A percentile compares a stretch with the other conserved stretches of the same genome.
These are phyloP conservation scores for Phrynocephalus guinanensis DNA, from an alignment of 2,797 vertebrate genomes.

Conservation along the genomic window DNA sequence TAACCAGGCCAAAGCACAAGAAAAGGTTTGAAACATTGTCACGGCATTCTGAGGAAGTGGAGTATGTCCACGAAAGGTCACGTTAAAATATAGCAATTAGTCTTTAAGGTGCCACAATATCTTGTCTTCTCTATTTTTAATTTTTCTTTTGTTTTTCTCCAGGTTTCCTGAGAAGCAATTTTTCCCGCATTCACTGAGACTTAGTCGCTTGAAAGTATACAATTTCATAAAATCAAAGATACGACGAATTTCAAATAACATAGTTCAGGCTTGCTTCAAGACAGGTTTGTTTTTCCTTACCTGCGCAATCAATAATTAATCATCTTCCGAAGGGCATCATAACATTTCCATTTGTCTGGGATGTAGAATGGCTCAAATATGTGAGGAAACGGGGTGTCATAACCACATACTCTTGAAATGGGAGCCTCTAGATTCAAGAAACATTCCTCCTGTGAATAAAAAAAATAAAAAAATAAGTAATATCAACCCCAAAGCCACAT, in stretches of 20 bases:
- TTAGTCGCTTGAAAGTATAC: neutral
- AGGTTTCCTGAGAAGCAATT: neutral
- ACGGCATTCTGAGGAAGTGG: too few species aligned
- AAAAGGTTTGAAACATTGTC: too few species aligned
- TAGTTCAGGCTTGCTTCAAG: neutral
- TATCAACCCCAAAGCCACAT: slow-evolving; percentile 44
- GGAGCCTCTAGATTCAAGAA: slow-evolving; percentile 97
- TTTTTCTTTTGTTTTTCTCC: neutral
- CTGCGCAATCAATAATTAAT: slow-evolving; percentile 89
- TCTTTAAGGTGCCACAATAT: too few species aligned
- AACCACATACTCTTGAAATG: slow-evolving; percentile 94
- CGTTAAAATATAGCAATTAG: too few species aligned
- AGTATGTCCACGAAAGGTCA: too few species aligned
- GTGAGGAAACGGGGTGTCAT: slow-evolving; percentile 97
- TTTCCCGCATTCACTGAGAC: neutral
- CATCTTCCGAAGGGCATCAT: slow-evolving; percentile 93
- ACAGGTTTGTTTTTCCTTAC: slow-evolving; percentile 52
- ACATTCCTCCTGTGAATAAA: slow-evolving; percentile 90
- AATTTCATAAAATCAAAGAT: slow-evolving; percentile 1
- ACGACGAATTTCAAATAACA: neutral
- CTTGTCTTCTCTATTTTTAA: neutral
- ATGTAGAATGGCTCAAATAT: slow-evolving; percentile 98
- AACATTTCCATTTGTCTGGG: slow-evolving; percentile 99
- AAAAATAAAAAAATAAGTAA: slow-evolving; percentile 50
- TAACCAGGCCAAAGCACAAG: too few species aligned